These are phyloP conservation scores for Phoeniculus purpureus DNA, from an alignment of 2,797 vertebrate genomes.

Conservation along the genomic window DNA sequence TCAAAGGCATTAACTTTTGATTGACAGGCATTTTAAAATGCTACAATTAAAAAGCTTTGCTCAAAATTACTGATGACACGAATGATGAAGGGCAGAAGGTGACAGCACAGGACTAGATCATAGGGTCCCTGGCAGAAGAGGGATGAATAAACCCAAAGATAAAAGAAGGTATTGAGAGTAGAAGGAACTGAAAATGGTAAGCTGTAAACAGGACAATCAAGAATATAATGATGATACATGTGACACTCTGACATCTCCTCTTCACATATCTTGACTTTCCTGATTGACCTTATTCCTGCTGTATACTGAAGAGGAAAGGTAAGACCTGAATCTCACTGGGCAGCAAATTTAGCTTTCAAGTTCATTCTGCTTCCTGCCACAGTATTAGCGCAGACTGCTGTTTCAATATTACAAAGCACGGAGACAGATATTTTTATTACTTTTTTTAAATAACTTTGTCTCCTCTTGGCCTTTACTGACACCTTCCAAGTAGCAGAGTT, in stretches of 20 bases:
- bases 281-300: not conserved
- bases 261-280: not conserved
- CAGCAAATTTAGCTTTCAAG: not conserved
- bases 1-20: not conserved
- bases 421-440: not conserved
- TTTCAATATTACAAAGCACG: not conserved
- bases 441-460: not conserved
- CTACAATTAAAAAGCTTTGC: not conserved
- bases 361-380: not conserved
- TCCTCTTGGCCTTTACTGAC: not conserved
- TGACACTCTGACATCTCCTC: not conserved
- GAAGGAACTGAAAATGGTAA: not conserved
- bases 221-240: not conserved
- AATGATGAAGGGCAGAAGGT: not conserved
- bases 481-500: slow-evolving; percentile 17
- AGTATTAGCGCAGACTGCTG: not conserved
- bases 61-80: not conserved
- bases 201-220: not conserved
- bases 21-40: not conserved
- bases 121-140: not conserved
- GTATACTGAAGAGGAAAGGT: not conserved
- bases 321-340: not conserved
- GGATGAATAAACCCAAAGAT: not conserved
- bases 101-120: not conserved
- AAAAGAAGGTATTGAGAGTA: not conserved